Base-by-base conservation (phyloP, 1,140 invertebrate species). In the Drosophila arawakana region DNA sequence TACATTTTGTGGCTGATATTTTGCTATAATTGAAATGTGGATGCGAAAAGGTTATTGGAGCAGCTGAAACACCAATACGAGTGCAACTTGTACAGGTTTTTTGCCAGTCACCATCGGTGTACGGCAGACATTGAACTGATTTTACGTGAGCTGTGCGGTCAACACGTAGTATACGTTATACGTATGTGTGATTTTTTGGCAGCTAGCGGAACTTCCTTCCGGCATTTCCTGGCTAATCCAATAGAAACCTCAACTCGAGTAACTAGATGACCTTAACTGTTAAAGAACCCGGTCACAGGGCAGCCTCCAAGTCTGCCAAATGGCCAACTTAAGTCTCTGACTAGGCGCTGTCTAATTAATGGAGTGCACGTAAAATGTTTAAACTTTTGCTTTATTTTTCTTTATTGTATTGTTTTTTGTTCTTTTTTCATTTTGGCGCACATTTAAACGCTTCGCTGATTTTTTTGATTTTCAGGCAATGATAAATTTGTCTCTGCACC, bases 391-490 rank as follows among this genome's bases (percentile, higher is more conserved):
- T 57, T 39, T 65, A 46, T 18, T 35, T 50, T 65, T 44, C 43
- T 50, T 52, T 34, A 47, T 54, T 65, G 66, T 37, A 25, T 50
- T 41, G 55, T 65, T 44, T 65, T 37, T 66, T 55, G 11, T 34
- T 41, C 25, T 59, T 61, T 52, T 55, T 35, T 52, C 4, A 2
- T 67, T 72, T 63, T 86, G 69, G 72, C 58, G 85, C 80, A 71
- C 78, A 89, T 84, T 89, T 89, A 81, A 89, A 89, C 84, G 84
- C 71, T 89, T 62, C 61, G 84, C 58, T 89, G 85, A 67, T 62
- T 78, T 62, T 75, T 46, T 59, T 68, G 75, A 84, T 89, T 80
- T 90, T 66, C 50, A 30, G 39, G 49, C 66, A 25, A 69, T 78
- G 84, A 89, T 89, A 89, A 89, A 83, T 80, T 75, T 50, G 49